Evolutionary conservation across 1,140 invertebrate species (phyloP).

Genomic region (Leptonema lineaticorne): DNA sequence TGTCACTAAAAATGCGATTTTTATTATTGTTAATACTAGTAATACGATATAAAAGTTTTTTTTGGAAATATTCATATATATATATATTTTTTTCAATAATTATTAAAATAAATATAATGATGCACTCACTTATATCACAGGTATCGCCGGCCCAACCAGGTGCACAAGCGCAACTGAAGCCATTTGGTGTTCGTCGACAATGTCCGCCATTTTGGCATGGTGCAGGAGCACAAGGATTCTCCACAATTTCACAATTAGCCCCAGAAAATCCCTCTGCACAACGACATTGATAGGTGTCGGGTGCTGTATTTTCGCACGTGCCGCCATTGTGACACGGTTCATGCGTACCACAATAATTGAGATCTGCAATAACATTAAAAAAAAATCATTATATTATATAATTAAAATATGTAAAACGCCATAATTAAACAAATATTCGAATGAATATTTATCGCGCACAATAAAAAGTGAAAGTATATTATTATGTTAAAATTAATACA

Average conservation of each 20-base stretch:
- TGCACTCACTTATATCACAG: slow-evolving; percentile 68
- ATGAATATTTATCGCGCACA: too few relatives aligned
- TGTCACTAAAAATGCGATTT: too few relatives aligned
- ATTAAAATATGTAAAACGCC: too few relatives aligned
- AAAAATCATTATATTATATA: too few relatives aligned
- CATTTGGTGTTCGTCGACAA: slow-evolving; percentile 54
- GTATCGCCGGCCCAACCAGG: slow-evolving; percentile 81
- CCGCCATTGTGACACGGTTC: slow-evolving; percentile 94
- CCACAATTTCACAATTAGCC: slow-evolving; percentile 85
- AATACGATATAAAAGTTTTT: not conserved
- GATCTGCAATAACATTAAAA: slow-evolving; percentile 66
- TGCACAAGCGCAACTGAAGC: slow-evolving; percentile 78
- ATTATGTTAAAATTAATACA: too few relatives aligned
- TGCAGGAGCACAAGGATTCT: slow-evolving; percentile 86
- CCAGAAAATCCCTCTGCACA: slow-evolving; percentile 92
- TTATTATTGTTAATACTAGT: too few relatives aligned
- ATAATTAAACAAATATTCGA: too few relatives aligned
- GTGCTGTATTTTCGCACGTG: slow-evolving; percentile 92
- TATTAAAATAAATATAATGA: not conserved
- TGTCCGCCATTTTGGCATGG: slow-evolving; percentile 86
- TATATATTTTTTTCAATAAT: not conserved
- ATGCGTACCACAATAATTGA: slow-evolving; percentile 97
- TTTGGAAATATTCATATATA: not conserved
- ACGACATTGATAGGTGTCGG: slow-evolving; percentile 87
- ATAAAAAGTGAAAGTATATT: too few relatives aligned